Conservation (phyloP, 2,888 invertebrate genomes). For the Dicranocentrus wangi region DNA sequence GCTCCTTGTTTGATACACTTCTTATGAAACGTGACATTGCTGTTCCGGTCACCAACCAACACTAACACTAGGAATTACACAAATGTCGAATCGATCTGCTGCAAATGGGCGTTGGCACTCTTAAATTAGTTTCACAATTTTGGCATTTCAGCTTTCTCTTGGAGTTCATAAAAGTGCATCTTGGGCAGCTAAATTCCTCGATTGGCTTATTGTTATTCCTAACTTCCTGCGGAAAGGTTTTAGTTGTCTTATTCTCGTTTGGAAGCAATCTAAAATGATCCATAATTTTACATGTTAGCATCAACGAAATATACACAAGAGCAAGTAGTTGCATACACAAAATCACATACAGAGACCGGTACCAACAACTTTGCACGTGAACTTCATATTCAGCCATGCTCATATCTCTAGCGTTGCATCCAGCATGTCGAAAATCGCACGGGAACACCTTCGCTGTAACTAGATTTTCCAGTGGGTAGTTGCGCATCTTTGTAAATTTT, state of each 20-base stretch:
- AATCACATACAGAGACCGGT: slow-evolving; percentile 26
- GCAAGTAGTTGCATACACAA: too few relatives aligned
- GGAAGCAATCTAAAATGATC: too few relatives aligned
- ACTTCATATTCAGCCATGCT: slow-evolving; percentile 61
- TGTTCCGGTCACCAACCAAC: too few relatives aligned
- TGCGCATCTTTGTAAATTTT: slow-evolving; percentile 63
- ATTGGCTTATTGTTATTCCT: too few relatives aligned
- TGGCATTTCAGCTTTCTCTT: slow-evolving; percentile 64
- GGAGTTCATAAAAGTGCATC: slow-evolving; percentile 56
- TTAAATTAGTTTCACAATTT: slow-evolving; percentile 50
- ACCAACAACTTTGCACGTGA: slow-evolving; percentile 57
- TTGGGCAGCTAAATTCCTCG: slow-evolving; percentile 31
- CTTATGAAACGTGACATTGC: too few relatives aligned
- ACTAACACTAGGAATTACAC: background rate
- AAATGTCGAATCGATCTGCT: slow-evolving; percentile 10
- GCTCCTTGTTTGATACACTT: too few relatives aligned
- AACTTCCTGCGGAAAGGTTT: too few relatives aligned
- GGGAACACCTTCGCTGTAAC: slow-evolving; percentile 41
- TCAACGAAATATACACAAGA: too few relatives aligned
- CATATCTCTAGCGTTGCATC: slow-evolving; percentile 48
- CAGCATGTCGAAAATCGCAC: slow-evolving; percentile 54
- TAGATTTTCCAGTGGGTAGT: slow-evolving; percentile 63
- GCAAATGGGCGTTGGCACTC: slow-evolving; percentile 60
- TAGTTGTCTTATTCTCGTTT: too few relatives aligned
- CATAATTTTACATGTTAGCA: too few relatives aligned